A percentile compares a stretch with the other conserved stretches of the same genome.
phyloP scores from a whole-genome alignment of 1,140 invertebrate genomes.

The Macrobrachium rosenbergii region DNA sequence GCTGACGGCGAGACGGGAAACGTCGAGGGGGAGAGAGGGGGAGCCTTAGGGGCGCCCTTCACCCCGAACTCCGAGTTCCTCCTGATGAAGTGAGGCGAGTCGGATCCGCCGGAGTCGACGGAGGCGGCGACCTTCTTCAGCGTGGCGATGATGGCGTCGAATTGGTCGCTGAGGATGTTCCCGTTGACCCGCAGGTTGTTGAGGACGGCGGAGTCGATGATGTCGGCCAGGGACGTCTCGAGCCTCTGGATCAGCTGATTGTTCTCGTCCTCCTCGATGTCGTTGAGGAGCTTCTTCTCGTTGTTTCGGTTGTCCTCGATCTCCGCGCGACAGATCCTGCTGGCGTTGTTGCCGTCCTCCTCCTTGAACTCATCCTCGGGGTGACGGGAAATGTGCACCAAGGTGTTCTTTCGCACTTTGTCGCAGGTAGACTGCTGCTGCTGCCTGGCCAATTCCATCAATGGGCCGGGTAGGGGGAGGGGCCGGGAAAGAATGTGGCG shows the following conservation, averaged over 20 bases:
- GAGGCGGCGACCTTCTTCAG: conserved; percentile 64
- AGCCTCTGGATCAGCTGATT: conserved; percentile 47
- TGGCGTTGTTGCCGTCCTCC: not conserved
- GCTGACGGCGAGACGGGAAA: not conserved
- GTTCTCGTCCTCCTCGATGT: conserved; percentile 34
- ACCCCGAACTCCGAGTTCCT: conserved; percentile 36
- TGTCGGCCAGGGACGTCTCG: conserved; percentile 53
- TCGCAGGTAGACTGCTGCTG: conserved; percentile 23
- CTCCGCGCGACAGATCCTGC: conserved; percentile 22
- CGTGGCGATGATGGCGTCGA: conserved; percentile 63
- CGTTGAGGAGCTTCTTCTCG: conserved; percentile 23
- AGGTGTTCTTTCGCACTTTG: conserved; percentile 25
- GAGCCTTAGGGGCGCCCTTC: conserved; percentile 10
- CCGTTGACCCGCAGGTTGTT: conserved; percentile 57
- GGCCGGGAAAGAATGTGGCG: not conserved
- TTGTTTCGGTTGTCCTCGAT: conserved; percentile 36
- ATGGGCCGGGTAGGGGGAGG: conserved; percentile 1
- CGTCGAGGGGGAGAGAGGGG: not conserved
- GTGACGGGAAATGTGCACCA: conserved; percentile 7
- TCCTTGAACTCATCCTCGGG: not conserved
- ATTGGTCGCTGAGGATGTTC: conserved; percentile 55
- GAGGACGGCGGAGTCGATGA: conserved; percentile 52
- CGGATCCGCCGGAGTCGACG: conserved; percentile 49
- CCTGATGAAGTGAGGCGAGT: conserved; percentile 6
- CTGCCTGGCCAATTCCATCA: conserved; percentile 6